Evolutionary conservation across 1,140 invertebrate species (phyloP), one percentile per base, ranked within the genome.

Genomic region (Zaprionus ornatus): DNA sequence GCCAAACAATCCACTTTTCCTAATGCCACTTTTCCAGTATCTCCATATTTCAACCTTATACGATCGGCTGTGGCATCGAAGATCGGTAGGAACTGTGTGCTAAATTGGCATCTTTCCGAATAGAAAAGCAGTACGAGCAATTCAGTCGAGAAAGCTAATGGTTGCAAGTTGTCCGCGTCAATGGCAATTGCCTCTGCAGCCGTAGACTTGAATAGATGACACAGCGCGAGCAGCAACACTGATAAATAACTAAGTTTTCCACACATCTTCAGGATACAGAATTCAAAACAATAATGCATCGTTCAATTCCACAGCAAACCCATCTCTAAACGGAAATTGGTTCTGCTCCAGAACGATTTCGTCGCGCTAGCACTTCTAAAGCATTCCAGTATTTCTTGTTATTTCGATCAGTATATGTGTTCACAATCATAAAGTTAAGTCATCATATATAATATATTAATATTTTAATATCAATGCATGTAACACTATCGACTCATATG

Each of bases 1-100:
- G 93, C 94, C 91, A 99, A 98, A 94, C 98, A 99, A 92, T 99
- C 97, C 2, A 99, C 97, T 95, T 98, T 98, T 32, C 96, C 99
- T 94, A 99, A 96, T 1, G 98, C 95, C 17, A 99, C 96, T 92
- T 95, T 96, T 3, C 97, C 97, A 40, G 94, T 68, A 77, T 97
- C 95, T 25, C 96, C 96, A 92, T 97, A 97, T 86, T 95, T 95
- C 91, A 95, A 94, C 32, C 93, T 63, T 9, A 92, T 17, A 27
- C 97, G 97, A 76, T 96, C 96, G 9, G 98, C 97, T 19, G 98
- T 97, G 93, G 99, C 97, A 93, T 99, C 98, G 17, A 74, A 88
- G 40, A 73, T 66, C 4, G 83, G 83, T n/a, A 56, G 15, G 9
- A 87, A 13, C 0, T 42, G 6, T 12, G 15, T 4, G 40, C 83